These are phyloP conservation scores for Agelas oroides DNA, from an alignment of 37 sponge, comb jelly and placozoan species.

Conservation along the genomic window DNA sequence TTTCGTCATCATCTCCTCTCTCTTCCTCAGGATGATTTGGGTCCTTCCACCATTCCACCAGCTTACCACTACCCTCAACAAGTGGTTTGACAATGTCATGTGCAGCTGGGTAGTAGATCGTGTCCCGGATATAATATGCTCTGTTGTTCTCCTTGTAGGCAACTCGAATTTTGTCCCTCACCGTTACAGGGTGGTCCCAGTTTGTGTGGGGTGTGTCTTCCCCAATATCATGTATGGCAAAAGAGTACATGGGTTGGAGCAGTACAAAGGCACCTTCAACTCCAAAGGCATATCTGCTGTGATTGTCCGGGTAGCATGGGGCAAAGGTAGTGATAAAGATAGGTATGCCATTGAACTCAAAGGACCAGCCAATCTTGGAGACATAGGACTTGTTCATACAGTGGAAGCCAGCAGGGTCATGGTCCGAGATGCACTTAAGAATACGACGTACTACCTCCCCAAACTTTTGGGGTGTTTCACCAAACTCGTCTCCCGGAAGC, in stretches of 20 bases:
- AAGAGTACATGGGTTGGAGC: constrained; percentile 89
- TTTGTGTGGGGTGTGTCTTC: constrained; percentile 87
- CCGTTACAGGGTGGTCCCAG: constrained; percentile 77
- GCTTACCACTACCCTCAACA: constrained; percentile 23
- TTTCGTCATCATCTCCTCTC: constrained; percentile 3
- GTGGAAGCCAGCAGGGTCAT: constrained; percentile 71
- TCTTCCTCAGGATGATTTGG: not conserved
- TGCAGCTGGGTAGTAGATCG: constrained; percentile 77
- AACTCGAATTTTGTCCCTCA: constrained; percentile 79
- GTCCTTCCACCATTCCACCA: constrained; percentile 83
- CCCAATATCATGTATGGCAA: constrained; percentile 78
- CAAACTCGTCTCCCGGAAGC: constrained; percentile 72
- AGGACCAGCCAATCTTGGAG: constrained; percentile 72
- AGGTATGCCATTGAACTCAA: constrained; percentile 55
- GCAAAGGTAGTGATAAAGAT: constrained; percentile 90
- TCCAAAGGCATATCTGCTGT: constrained; percentile 79
- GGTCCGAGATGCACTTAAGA: constrained; percentile 71
- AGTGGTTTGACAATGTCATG: constrained; percentile 89
- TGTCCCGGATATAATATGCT: constrained; percentile 77
- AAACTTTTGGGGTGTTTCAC: constrained; percentile 59
- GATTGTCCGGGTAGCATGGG: constrained; percentile 81
- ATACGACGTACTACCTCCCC: constrained; percentile 72
- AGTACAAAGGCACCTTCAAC: constrained; percentile 72
- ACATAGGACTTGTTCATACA: constrained; percentile 87
- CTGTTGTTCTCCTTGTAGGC: constrained; percentile 77